A percentile compares a stretch with the other conserved stretches of the same genome.
phyloP scores from a whole-genome alignment of 2,113 vertebrate genomes.

The Myotis yumanensis region DNA sequence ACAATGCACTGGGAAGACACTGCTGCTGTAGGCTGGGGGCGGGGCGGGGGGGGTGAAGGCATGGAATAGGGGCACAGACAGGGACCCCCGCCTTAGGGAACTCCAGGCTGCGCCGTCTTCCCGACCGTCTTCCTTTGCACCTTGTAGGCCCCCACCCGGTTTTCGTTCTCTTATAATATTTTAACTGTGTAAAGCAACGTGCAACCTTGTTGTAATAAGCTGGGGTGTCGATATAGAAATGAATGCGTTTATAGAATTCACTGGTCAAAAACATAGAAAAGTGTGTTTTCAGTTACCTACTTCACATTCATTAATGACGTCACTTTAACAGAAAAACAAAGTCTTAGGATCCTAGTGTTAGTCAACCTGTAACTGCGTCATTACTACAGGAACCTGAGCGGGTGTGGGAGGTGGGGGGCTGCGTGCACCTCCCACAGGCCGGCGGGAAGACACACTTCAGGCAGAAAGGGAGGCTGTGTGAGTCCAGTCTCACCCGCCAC shows the following conservation, averaged over 20 bases:
- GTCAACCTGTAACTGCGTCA: not conserved
- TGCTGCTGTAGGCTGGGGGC: too few species aligned
- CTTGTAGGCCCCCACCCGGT: not conserved
- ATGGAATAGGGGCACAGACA: not conserved
- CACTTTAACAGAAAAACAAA: not conserved
- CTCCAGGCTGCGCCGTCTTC: not conserved
- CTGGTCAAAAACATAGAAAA: not conserved
- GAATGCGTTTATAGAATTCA: not conserved
- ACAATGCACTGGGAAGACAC: fast-evolving
- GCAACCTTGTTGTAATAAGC: not conserved
- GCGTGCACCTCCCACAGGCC: too few species aligned
- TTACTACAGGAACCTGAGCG: not conserved
- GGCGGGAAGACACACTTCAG: not conserved
- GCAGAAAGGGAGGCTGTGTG: not conserved
- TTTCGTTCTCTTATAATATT: not conserved
- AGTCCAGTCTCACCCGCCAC: too few species aligned
- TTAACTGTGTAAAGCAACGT: not conserved
- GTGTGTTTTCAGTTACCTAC: not conserved
- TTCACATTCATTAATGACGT: not conserved
- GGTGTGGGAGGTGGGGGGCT: too few species aligned
- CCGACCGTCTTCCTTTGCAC: not conserved
- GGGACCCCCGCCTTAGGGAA: not conserved
- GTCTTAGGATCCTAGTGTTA: not conserved
- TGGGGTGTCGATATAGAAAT: not conserved
- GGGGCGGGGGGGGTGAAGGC: too few species aligned